phyloP scores from a whole-genome alignment of 2,113 vertebrate species.

The Myotis davidii region DNA sequence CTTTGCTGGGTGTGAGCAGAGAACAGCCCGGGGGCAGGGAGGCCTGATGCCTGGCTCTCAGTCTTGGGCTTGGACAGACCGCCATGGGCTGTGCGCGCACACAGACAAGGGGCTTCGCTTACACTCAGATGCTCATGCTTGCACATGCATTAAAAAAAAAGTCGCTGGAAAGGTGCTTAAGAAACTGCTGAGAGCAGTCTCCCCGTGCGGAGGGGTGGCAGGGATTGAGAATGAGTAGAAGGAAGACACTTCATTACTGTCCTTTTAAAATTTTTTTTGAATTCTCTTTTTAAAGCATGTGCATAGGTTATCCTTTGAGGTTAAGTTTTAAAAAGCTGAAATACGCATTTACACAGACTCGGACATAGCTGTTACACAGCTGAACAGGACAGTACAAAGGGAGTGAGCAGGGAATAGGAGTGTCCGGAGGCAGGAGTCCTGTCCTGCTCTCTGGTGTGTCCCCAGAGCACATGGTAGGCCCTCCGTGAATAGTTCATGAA shows the following conservation, averaged over 20 bases:
- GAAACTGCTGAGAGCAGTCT: background rate
- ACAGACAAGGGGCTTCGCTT: background rate
- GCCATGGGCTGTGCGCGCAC: accelerated
- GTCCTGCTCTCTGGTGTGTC: background rate
- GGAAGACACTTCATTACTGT: background rate
- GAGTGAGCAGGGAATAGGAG: accelerated
- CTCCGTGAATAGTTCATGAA: background rate
- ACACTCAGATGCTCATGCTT: background rate
- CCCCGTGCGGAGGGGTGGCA: background rate
- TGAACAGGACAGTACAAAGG: background rate
- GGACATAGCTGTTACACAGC: background rate
- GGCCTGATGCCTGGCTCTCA: background rate
- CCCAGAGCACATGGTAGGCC: background rate
- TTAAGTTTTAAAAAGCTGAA: background rate
- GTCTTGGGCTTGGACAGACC: no score
- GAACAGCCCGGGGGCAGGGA: accelerated
- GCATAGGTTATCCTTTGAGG: background rate
- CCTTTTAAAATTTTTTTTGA: background rate
- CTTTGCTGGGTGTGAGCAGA: background rate
- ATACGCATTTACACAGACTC: background rate
- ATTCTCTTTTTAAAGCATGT: conserved; percentile 22
- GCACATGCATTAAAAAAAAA: background rate
- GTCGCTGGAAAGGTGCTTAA: background rate
- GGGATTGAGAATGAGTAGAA: background rate
- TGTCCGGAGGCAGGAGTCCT: background rate